These are phyloP conservation scores for Dryobota labecula DNA, from an alignment of 2,888 invertebrate species.

Conservation along the genomic window DNA sequence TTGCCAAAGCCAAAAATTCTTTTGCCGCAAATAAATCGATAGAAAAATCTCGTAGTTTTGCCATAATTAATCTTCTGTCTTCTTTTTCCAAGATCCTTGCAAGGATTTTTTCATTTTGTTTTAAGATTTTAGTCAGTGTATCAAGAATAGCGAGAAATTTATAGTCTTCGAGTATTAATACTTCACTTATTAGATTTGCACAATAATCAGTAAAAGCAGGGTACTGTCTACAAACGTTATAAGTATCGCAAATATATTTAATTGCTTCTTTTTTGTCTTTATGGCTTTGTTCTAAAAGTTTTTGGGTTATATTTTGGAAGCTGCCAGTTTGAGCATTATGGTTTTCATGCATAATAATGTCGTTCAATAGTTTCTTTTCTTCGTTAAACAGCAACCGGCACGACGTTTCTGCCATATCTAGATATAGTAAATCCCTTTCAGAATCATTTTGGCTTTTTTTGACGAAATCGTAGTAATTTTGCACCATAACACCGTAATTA, in stretches of 20 bases:
- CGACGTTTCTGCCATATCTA: constrained; percentile 67
- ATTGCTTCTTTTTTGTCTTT: constrained; percentile 67
- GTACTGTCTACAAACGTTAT: constrained; percentile 69
- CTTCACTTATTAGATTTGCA: constrained; percentile 66
- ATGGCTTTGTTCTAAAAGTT: constrained; percentile 51
- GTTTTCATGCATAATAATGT: constrained; percentile 39
- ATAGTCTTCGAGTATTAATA: constrained; percentile 66
- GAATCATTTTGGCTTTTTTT: not conserved
- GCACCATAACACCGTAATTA: constrained; percentile 34
- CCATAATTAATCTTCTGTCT: constrained; percentile 52
- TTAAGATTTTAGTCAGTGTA: constrained; percentile 43
- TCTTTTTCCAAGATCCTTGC: constrained; percentile 62
- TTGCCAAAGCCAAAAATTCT: constrained; percentile 54
- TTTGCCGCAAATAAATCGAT: constrained; percentile 51
- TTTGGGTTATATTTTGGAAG: constrained; percentile 27
- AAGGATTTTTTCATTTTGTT: constrained; percentile 57
- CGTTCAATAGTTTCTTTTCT: constrained; percentile 56
- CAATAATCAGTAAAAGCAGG: constrained; percentile 73
- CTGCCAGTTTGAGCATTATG: not conserved
- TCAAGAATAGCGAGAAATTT: constrained; percentile 60
- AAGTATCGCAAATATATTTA: constrained; percentile 64
- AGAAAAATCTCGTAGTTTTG: constrained; percentile 36
- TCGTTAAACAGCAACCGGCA: constrained; percentile 58
- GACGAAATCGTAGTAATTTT: constrained; percentile 40
- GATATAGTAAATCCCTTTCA: constrained; percentile 64